phyloP scores from a whole-genome alignment of 2,797 vertebrate species.

The Microctenopoma lineatum region DNA sequence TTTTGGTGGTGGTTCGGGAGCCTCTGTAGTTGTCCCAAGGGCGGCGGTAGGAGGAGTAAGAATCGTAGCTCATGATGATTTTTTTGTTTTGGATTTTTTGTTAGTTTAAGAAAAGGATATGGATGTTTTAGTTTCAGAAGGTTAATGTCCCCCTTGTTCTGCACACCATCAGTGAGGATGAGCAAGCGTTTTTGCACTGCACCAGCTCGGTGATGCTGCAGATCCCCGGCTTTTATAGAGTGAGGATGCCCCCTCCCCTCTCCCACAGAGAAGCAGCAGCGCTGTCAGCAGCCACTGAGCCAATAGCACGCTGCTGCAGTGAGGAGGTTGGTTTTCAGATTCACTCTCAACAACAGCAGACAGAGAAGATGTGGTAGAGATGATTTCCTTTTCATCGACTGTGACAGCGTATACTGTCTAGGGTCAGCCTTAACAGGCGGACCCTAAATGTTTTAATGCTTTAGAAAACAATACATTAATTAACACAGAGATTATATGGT shows the following conservation, averaged over 20 bases:
- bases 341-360: constrained; percentile 47
- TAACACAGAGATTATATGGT: background rate
- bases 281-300: constrained; percentile 74
- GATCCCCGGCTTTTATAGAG: constrained; percentile 82
- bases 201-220: constrained; percentile 88
- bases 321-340: constrained; percentile 70
- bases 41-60: constrained; percentile 75
- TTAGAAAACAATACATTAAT: constrained; percentile 12
- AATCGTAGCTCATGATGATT: constrained; percentile 85
- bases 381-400: constrained; percentile 16
- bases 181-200: constrained; percentile 85
- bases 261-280: constrained; percentile 57
- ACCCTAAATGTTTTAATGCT: constrained; percentile 21
- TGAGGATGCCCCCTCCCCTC: constrained; percentile 36
- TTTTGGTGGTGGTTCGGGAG: constrained; percentile 65
- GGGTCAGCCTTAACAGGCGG: background rate
- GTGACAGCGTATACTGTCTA: background rate
- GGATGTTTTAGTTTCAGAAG: constrained; percentile 73
- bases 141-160: constrained; percentile 88
- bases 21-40: constrained; percentile 81
- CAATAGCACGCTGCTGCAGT: constrained; percentile 83
- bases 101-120: constrained; percentile 72
- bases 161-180: constrained; percentile 87
- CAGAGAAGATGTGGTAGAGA: constrained; percentile 52
- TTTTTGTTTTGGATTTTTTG: constrained; percentile 62